A percentile compares a stretch with the other conserved stretches of the same genome.
Evolutionary conservation across 2,888 invertebrate species (phyloP).

Genomic region (Drosophila cyrtoloma): DNA sequence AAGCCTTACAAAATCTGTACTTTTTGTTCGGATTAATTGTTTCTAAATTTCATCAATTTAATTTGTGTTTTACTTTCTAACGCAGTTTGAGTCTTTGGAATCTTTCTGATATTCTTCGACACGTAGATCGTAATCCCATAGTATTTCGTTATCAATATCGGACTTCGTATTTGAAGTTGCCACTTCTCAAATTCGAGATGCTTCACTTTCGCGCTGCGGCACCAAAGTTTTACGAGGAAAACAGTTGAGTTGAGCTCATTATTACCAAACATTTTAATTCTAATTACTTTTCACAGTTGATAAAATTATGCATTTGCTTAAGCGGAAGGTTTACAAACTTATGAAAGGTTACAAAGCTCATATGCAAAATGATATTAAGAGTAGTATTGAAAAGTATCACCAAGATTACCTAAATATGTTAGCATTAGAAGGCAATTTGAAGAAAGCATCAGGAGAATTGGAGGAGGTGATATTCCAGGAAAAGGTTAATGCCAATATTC

Average conservation of each 20-base stretch:
- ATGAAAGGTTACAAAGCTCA: constrained; percentile 61
- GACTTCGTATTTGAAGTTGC: constrained; percentile 78
- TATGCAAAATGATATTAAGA: constrained; percentile 18
- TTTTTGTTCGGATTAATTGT: background rate
- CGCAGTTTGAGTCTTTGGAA: constrained; percentile 78
- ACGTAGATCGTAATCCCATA: constrained; percentile 70
- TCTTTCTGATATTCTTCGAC: constrained; percentile 77
- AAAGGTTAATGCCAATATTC: constrained; percentile 69
- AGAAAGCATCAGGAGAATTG: background rate
- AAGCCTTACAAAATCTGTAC: background rate
- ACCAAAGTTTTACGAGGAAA: constrained; percentile 79
- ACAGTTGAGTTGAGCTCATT: constrained; percentile 62
- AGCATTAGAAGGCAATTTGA: background rate
- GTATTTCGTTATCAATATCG: constrained; percentile 66
- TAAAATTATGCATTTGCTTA: constrained; percentile 66
- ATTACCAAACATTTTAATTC: background rate
- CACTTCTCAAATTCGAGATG: constrained; percentile 82
- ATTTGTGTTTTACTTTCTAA: background rate
- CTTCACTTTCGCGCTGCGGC: constrained; percentile 64
- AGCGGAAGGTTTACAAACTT: constrained; percentile 70
- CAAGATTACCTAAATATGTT: constrained; percentile 46
- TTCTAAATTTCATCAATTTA: too few relatives aligned
- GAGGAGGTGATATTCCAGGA: constrained; percentile 62
- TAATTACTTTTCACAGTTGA: constrained; percentile 58
- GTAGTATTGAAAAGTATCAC: constrained; percentile 65